phyloP scores from a whole-genome alignment of 2,113 vertebrate genomes.

The Mugil cephalus region DNA sequence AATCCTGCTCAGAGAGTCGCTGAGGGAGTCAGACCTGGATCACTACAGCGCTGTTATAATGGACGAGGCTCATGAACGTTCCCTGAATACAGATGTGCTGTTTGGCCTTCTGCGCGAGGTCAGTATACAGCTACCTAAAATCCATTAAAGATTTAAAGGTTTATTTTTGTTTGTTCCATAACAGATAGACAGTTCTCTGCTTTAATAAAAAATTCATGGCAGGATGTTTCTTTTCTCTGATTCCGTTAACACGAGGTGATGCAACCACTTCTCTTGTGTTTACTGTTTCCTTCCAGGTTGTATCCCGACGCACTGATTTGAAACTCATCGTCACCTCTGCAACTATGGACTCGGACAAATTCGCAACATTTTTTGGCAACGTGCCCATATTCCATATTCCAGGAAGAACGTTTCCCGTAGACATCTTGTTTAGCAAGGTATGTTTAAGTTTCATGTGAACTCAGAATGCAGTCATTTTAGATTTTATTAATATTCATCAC shows the following conservation, averaged over 20 bases:
- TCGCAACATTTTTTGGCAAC: constrained; percentile 97
- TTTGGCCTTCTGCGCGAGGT: constrained; percentile 98
- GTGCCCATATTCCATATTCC: constrained; percentile 98
- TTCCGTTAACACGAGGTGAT: not conserved
- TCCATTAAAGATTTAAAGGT: not conserved
- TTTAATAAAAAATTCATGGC: not conserved
- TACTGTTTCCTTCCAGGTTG: constrained; percentile 85
- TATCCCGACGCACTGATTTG: constrained; percentile 94
- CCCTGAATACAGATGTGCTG: constrained; percentile 96
- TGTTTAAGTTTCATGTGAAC: not conserved
- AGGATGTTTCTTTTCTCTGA: not conserved
- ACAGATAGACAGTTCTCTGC: not conserved
- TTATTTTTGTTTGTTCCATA: not conserved
- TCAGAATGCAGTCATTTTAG: not conserved
- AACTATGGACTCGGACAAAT: constrained; percentile 99
- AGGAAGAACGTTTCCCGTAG: constrained; percentile 96
- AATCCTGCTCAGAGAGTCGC: constrained; percentile 96
- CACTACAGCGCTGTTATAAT: constrained; percentile 99
- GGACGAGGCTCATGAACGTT: constrained; percentile 98
- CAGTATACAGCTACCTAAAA: not conserved
- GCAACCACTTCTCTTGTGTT: not conserved
- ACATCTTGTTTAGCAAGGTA: constrained; percentile 98
- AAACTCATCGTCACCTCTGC: constrained; percentile 98
- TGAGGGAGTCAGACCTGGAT: constrained; percentile 96
- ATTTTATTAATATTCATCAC: no score